These are phyloP conservation scores for Sweltsa coloradensis DNA, from an alignment of 1,140 invertebrate genomes.

Conservation along the genomic window DNA sequence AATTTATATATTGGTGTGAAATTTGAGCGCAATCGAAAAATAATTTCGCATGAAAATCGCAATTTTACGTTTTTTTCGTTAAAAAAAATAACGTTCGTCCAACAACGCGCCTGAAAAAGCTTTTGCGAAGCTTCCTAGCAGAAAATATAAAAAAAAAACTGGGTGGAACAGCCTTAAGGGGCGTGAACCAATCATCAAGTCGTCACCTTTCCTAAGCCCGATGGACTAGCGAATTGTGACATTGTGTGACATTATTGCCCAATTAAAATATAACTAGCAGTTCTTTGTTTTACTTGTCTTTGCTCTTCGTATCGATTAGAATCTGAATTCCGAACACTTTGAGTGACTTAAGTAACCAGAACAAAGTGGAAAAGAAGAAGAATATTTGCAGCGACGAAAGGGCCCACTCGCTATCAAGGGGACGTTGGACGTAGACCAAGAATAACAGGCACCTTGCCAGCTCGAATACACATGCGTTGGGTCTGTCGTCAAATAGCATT, in stretches of 20 bases:
- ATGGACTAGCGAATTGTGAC: background rate
- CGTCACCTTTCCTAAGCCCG: background rate
- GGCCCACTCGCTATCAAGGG: background rate
- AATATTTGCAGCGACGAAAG: slow-evolving; percentile 3
- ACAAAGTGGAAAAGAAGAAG: slow-evolving; percentile 7
- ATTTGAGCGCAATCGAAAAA: no score
- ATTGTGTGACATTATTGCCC: background rate
- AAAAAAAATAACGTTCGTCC: no score
- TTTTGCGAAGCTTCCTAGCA: no score
- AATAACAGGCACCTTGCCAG: slow-evolving; percentile 38
- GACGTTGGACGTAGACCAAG: slow-evolving; percentile 15
- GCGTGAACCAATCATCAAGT: background rate
- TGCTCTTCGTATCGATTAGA: no score
- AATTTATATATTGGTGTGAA: no score
- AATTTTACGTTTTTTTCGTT: no score
- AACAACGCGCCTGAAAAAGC: no score
- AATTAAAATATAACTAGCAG: background rate
- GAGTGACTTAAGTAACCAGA: slow-evolving; percentile 8
- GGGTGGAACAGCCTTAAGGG: background rate
- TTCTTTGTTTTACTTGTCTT: slow-evolving; percentile 5
- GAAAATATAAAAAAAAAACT: no score
- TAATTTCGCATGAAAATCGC: no score
- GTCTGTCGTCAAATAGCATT: slow-evolving; percentile 48
- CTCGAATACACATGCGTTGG: slow-evolving; percentile 38
- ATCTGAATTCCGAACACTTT: slow-evolving; percentile 3